These are phyloP conservation scores for Protosalanx chinensis DNA, from an alignment of 2,797 vertebrate genomes.

Conservation along the genomic window DNA sequence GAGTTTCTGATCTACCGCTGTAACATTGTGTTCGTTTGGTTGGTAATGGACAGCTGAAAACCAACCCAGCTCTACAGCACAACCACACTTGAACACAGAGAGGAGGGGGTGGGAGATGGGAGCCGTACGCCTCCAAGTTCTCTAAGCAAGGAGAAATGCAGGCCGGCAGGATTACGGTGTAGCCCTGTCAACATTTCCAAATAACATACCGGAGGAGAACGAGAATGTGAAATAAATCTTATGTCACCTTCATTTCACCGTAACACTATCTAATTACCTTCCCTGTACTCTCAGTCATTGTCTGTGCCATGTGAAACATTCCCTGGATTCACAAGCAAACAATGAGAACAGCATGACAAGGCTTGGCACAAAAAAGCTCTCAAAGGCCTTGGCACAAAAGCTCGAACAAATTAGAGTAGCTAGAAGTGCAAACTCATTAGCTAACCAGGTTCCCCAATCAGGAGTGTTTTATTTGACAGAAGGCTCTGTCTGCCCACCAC, in stretches of 20 bases:
- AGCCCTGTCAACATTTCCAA: constrained; percentile 56
- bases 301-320: constrained; percentile 62
- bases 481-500: constrained; percentile 58
- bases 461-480: constrained; percentile 52
- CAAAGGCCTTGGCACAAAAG: constrained; percentile 77
- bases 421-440: constrained; percentile 79
- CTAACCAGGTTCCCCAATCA: constrained; percentile 71
- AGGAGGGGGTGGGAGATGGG: constrained; percentile 29
- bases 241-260: constrained; percentile 66
- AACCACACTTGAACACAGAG: background rate
- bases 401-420: constrained; percentile 69
- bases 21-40: no score
- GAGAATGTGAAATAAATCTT: constrained; percentile 43
- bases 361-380: constrained; percentile 67
- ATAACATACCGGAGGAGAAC: constrained; percentile 48
- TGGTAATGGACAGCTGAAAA: background rate
- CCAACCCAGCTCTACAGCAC: no score
- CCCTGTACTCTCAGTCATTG: constrained; percentile 45
- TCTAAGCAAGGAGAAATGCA: constrained; percentile 53
- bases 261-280: constrained; percentile 61
- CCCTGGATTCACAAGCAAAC: constrained; percentile 56
- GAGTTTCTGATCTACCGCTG: background rate
- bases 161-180: constrained; percentile 60
- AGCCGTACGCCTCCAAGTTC: constrained; percentile 53
- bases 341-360: constrained; percentile 72